These are phyloP conservation scores for Mesaphorura yosii DNA, from an alignment of 1,140 invertebrate genomes.

Conservation along the genomic window DNA sequence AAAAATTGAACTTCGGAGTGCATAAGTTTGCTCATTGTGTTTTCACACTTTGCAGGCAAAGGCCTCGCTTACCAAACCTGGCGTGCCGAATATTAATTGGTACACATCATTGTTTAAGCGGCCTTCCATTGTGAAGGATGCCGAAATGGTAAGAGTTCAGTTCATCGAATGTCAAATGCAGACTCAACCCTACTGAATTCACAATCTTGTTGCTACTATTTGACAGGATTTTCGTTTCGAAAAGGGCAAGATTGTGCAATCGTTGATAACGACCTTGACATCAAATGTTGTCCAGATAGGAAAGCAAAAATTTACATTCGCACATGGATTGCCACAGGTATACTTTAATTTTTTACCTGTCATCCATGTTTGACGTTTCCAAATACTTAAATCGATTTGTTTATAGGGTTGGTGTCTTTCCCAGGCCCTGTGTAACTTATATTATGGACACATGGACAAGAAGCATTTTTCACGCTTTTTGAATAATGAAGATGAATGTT, in stretches of 20 bases:
- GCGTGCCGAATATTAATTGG: background rate
- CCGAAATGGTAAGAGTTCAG: background rate
- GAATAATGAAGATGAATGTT: conserved; percentile 8
- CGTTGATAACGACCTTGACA: too few relatives aligned
- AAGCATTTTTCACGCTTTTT: conserved; percentile 7
- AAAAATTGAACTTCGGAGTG: too few relatives aligned
- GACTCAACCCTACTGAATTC: too few relatives aligned
- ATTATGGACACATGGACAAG: conserved; percentile 22
- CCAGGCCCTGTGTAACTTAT: conserved; percentile 19
- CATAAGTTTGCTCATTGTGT: too few relatives aligned
- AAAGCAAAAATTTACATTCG: conserved; percentile 1
- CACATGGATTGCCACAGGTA: conserved; percentile 15
- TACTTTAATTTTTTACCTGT: too few relatives aligned
- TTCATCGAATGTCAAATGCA: background rate
- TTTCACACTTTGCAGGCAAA: background rate
- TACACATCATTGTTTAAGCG: background rate
- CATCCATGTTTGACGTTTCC: too few relatives aligned
- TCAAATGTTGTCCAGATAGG: conserved; percentile 5
- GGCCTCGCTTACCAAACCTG: background rate
- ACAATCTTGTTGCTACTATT: too few relatives aligned
- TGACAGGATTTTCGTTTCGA: too few relatives aligned
- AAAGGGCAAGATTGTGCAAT: too few relatives aligned
- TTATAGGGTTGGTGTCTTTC: conserved; percentile 25
- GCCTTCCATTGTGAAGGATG: conserved; percentile 1
- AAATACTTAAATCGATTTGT: background rate